Conservation (phyloP, 2,888 invertebrate genomes). For the Onthophagus sagittarius region DNA sequence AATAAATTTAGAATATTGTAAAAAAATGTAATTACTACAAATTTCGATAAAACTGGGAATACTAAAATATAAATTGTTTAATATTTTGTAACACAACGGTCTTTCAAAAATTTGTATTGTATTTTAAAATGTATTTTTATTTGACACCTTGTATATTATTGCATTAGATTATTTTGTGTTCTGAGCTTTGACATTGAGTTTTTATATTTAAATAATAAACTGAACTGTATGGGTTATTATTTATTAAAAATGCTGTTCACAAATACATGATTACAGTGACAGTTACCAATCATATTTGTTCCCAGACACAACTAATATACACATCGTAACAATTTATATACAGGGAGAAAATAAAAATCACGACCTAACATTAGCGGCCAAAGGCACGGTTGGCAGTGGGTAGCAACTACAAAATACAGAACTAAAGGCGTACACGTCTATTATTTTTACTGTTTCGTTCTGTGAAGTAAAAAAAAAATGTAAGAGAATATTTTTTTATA, state of each 20-base stretch:
- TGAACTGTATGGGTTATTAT: conserved; percentile 21
- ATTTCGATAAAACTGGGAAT: no score
- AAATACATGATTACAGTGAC: conserved; percentile 27
- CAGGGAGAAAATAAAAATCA: conserved; percentile 25
- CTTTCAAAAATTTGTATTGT: no score
- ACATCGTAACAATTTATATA: conserved; percentile 25
- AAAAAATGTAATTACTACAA: no score
- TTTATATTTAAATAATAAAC: not conserved
- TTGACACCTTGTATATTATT: no score
- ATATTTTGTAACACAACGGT: no score
- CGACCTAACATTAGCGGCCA: conserved; percentile 25
- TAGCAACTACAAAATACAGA: conserved; percentile 25
- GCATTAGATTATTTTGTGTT: no score
- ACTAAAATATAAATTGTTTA: no score
- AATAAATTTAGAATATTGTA: no score
- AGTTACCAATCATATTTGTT: conserved; percentile 26
- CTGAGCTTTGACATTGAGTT: no score
- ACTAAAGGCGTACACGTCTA: conserved; percentile 12
- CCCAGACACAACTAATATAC: conserved; percentile 27
- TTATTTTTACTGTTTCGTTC: not conserved
- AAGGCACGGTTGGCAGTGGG: conserved; percentile 27
- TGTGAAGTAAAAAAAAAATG: not conserved
- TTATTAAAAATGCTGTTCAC: conserved; percentile 27
- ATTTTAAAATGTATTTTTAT: no score
- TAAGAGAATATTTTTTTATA: not conserved